Conservation (phyloP, 2,797 vertebrate genomes). For the Argya squamiceps region DNA sequence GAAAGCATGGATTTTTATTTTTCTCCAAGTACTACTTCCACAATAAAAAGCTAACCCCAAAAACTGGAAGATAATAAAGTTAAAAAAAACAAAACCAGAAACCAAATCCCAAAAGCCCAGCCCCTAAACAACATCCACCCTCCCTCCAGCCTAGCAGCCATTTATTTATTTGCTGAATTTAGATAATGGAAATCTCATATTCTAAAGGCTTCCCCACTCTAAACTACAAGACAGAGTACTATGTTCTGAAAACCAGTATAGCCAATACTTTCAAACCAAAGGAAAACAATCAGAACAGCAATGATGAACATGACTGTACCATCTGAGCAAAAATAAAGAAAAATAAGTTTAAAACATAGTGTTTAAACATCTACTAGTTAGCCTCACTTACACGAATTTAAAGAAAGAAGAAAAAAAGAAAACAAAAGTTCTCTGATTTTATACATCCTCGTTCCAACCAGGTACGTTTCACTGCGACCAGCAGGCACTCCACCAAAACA, state of each 20-base stretch:
- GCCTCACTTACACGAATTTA: neutral
- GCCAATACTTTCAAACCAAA: slow-evolving; percentile 4
- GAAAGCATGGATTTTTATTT: neutral
- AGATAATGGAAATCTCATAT: neutral
- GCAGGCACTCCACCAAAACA: neutral
- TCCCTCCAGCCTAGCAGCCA: neutral
- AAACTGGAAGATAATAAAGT: neutral
- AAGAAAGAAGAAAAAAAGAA: neutral
- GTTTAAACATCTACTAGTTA: slow-evolving; percentile 31
- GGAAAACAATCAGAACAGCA: neutral
- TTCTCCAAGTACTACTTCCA: neutral
- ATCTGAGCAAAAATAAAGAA: slow-evolving; percentile 2
- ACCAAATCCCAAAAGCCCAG: neutral
- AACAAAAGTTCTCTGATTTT: neutral
- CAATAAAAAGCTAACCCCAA: neutral
- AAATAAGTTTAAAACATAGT: neutral
- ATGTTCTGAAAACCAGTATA: slow-evolving; percentile 1
- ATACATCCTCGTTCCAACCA: slow-evolving; percentile 38
- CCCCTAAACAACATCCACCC: neutral
- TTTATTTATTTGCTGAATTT: neutral
- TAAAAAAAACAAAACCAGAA: neutral
- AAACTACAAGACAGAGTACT: neutral
- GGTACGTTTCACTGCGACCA: slow-evolving; percentile 1
- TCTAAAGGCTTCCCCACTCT: slow-evolving; percentile 9
- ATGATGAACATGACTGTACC: slow-evolving; percentile 1